These are phyloP conservation scores for Furcula furcula DNA, from an alignment of 2,888 invertebrate species.

Conservation along the genomic window DNA sequence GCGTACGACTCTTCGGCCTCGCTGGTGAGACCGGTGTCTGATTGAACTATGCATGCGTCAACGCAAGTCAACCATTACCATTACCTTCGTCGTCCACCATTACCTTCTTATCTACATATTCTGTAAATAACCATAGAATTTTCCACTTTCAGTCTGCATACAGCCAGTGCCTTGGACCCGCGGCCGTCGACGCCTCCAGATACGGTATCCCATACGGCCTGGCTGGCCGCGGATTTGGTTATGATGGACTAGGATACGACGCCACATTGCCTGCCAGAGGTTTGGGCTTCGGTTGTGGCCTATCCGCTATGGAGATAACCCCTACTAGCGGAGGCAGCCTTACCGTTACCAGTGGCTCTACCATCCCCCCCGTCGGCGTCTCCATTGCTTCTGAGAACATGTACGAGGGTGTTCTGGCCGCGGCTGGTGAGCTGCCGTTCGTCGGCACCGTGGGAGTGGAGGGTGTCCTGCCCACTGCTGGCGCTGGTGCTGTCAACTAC, in stretches of 20 bases:
- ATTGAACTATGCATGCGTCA: too few relatives aligned
- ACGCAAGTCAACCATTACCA: too few relatives aligned
- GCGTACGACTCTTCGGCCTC: too few relatives aligned
- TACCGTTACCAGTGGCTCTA: conserved; percentile 12
- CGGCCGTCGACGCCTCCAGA: not conserved
- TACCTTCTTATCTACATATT: too few relatives aligned
- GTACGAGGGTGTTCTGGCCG: conserved; percentile 14
- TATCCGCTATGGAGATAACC: conserved; percentile 8
- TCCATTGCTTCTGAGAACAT: conserved; percentile 17
- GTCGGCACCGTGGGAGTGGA: conserved; percentile 13
- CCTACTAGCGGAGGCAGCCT: conserved; percentile 15
- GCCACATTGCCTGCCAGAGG: not conserved
- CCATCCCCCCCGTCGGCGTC: conserved; percentile 11
- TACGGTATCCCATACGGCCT: conserved; percentile 5
- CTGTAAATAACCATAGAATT: too few relatives aligned
- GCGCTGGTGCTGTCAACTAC: conserved; percentile 18
- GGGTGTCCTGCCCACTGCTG: conserved; percentile 12
- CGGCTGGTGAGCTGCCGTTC: conserved; percentile 22
- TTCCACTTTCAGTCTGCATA: conserved; percentile 2
- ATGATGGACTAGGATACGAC: too few relatives aligned
- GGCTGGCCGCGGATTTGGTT: conserved; percentile 1
- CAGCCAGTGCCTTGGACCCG: conserved; percentile 10
- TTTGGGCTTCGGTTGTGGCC: conserved; percentile 3
- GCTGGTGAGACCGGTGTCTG: too few relatives aligned
- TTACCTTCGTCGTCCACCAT: too few relatives aligned